phyloP scores from a whole-genome alignment of 1,140 invertebrate species.

The Heliconius congener region DNA sequence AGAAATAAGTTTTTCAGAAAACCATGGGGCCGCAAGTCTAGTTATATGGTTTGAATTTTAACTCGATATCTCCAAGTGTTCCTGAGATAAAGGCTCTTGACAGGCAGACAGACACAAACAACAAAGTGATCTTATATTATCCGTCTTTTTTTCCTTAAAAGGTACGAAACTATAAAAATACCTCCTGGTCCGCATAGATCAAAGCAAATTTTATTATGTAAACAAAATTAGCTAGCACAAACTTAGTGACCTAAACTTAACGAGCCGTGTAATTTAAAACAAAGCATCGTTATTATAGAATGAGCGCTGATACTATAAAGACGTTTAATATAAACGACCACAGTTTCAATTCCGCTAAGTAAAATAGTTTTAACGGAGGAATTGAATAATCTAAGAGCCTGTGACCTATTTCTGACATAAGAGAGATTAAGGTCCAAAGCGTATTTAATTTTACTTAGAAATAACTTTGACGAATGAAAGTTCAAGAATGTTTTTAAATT shows the following conservation, averaged over 20 bases:
- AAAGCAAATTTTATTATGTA: background rate
- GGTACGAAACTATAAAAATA: background rate
- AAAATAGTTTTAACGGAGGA: slow-evolving; percentile 15
- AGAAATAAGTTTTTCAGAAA: too few relatives aligned
- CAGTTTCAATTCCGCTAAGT: slow-evolving; percentile 29
- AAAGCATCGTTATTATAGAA: slow-evolving; percentile 15
- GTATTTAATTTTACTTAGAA: background rate
- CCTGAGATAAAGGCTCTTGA: too few relatives aligned
- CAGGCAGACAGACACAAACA: too few relatives aligned
- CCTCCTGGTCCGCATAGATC: background rate
- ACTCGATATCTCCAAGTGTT: too few relatives aligned
- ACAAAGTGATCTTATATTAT: too few relatives aligned
- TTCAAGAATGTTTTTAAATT: background rate
- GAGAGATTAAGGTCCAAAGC: background rate
- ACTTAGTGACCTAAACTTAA: background rate
- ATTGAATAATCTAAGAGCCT: slow-evolving; percentile 17
- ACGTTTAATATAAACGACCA: slow-evolving; percentile 17
- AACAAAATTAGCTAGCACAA: background rate
- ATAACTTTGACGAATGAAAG: background rate
- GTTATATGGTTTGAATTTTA: too few relatives aligned
- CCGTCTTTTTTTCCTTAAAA: too few relatives aligned
- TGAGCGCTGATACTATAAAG: background rate
- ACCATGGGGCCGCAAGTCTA: too few relatives aligned
- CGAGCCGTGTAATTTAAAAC: slow-evolving; percentile 9
- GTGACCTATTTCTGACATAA: slow-evolving; percentile 24